Percentiles rank a stretch among this genome's conserved stretches.
Evolutionary conservation across 2,797 vertebrate genomes (phyloP).

Genomic region (Coluber constrictor): DNA sequence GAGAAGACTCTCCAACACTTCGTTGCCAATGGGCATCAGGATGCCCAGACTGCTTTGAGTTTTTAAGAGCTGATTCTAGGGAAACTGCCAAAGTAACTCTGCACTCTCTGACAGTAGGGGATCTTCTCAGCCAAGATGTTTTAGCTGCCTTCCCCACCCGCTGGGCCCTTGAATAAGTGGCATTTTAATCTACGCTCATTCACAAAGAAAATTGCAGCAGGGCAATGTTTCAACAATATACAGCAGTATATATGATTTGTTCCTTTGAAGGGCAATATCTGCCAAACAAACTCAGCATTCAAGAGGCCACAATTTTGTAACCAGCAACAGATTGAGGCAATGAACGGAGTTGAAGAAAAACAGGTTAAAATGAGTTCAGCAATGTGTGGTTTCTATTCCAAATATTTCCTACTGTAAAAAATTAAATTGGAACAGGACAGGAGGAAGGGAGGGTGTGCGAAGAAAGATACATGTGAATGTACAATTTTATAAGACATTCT

Average conservation of each 20-base stretch:
- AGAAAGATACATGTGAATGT: neutral
- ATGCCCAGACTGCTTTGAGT: neutral
- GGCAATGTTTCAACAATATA: neutral
- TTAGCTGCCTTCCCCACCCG: neutral
- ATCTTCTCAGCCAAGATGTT: neutral
- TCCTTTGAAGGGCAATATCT: neutral
- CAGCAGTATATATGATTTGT: neutral
- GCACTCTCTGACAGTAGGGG: neutral
- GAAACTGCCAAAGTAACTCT: neutral
- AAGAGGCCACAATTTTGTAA: neutral
- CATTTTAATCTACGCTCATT: slow-evolving; percentile 6
- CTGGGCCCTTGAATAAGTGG: neutral
- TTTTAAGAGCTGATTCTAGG: neutral
- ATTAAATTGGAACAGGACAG: neutral
- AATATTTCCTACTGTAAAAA: neutral
- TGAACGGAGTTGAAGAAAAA: neutral
- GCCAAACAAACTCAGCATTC: slow-evolving; percentile 5
- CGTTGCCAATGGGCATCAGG: neutral
- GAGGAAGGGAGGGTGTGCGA: neutral
- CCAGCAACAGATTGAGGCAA: slow-evolving; percentile 8
- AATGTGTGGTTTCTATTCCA: neutral
- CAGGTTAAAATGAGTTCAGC: slow-evolving; percentile 12
- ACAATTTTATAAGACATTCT: neutral
- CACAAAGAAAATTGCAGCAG: neutral
- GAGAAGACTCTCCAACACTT: neutral